phyloP scores from a whole-genome alignment of 2,888 invertebrate genomes.

The Tubulanus polymorphus region DNA sequence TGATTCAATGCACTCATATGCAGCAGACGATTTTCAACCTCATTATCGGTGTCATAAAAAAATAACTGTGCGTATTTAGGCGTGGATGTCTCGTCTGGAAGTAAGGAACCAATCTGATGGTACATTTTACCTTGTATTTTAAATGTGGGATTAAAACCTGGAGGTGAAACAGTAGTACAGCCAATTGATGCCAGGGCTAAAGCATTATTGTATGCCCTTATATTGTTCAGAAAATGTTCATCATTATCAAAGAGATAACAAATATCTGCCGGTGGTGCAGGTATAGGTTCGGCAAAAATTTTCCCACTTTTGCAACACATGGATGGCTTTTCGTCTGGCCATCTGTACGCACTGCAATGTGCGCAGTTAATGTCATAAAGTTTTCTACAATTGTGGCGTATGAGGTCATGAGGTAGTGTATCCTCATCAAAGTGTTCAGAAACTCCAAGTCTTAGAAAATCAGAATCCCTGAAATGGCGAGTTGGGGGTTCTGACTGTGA shows the following conservation, averaged over 20 bases:
- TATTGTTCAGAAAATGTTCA: neutral
- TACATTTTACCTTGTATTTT: constrained; percentile 38
- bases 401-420: no score
- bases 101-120: constrained; percentile 29
- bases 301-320: neutral
- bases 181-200: neutral
- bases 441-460: no score
- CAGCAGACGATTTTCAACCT: neutral
- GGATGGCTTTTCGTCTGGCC: neutral
- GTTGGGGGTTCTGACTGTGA: no score
- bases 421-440: no score
- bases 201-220: neutral
- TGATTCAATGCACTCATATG: neutral
- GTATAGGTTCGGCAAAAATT: neutral
- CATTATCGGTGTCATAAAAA: constrained; percentile 15
- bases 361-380: neutral
- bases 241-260: neutral
- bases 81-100: constrained; percentile 25
- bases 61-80: constrained; percentile 40
- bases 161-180: neutral
- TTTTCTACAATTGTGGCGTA: neutral
- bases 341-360: neutral
- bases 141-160: constrained; percentile 11
- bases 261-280: neutral
- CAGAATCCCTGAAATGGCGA: no score